These are phyloP conservation scores for Craterocephalus amniculus DNA, from an alignment of 2,797 vertebrate species.

Conservation along the genomic window DNA sequence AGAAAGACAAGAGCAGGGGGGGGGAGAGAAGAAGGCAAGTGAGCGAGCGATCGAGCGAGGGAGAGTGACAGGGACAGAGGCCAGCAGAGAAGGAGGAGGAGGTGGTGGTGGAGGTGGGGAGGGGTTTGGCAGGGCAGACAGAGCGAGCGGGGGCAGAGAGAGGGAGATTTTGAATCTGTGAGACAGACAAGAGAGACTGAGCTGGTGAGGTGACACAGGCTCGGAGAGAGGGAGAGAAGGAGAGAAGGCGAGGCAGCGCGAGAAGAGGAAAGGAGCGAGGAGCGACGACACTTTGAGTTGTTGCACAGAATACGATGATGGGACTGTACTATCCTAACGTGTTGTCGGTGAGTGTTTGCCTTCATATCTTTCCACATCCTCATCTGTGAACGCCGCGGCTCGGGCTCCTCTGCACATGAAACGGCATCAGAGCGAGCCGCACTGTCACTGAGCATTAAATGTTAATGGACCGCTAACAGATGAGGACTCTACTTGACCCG, in stretches of 20 bases:
- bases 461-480: slow-evolving; percentile 71
- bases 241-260: slow-evolving; percentile 69
- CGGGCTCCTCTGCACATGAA: slow-evolving; percentile 37
- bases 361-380: slow-evolving; percentile 19
- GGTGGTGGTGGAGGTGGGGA: slow-evolving; percentile 40
- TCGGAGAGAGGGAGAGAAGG: slow-evolving; percentile 69
- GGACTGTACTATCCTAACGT: slow-evolving; percentile 85
- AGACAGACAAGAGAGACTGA: slow-evolving; percentile 78
- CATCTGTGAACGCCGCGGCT: slow-evolving; percentile 12
- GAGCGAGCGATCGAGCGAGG: slow-evolving; percentile 66
- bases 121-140: slow-evolving; percentile 72
- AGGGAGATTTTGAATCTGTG: slow-evolving; percentile 87
- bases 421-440: slow-evolving; percentile 37
- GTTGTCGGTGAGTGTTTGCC: slow-evolving; percentile 83
- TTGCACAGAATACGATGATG: slow-evolving; percentile 84
- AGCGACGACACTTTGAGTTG: slow-evolving; percentile 70
- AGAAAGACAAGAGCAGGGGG: slow-evolving; percentile 10
- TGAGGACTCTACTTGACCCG: slow-evolving; percentile 72
- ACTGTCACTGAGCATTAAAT: slow-evolving; percentile 71
- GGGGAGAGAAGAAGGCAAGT: slow-evolving; percentile 41
- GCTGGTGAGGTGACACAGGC: slow-evolving; percentile 77
- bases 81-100: slow-evolving; percentile 66
- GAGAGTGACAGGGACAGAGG: slow-evolving; percentile 77
- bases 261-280: slow-evolving; percentile 63
- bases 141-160: slow-evolving; percentile 79